phyloP scores from a whole-genome alignment of 2,113 vertebrate species.

The Odocoileus hemionus region DNA sequence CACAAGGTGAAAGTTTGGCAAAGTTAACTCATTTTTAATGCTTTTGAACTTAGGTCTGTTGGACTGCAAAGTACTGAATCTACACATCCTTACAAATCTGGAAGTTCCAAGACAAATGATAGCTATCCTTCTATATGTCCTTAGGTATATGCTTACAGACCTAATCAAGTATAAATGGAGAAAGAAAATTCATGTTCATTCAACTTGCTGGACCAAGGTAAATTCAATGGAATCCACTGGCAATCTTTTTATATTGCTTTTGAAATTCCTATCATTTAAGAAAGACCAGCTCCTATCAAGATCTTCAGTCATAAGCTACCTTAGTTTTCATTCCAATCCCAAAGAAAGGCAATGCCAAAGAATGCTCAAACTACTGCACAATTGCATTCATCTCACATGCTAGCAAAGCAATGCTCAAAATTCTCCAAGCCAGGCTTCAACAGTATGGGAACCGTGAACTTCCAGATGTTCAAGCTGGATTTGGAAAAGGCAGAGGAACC shows the following conservation, averaged over 20 bases:
- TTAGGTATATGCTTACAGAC: background rate
- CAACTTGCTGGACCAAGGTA: background rate
- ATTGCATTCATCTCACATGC: background rate
- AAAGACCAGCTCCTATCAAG: background rate
- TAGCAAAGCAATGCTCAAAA: background rate
- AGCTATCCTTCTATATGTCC: background rate
- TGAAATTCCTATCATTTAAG: background rate
- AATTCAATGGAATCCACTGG: background rate
- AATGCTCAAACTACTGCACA: background rate
- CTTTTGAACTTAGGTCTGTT: background rate
- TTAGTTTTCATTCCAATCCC: background rate
- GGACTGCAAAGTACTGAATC: background rate
- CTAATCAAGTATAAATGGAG: background rate
- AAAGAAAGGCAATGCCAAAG: background rate
- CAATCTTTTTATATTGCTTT: background rate
- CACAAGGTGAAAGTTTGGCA: background rate
- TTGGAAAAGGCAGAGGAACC: background rate
- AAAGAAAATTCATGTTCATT: background rate
- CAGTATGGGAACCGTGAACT: background rate
- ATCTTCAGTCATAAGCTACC: background rate
- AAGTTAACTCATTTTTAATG: background rate
- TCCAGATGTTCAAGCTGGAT: background rate
- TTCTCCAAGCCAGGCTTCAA: background rate
- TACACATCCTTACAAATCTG: background rate
- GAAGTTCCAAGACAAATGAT: background rate